phyloP scores from a whole-genome alignment of 2,888 invertebrate species.

The Euzophera pinguis region DNA sequence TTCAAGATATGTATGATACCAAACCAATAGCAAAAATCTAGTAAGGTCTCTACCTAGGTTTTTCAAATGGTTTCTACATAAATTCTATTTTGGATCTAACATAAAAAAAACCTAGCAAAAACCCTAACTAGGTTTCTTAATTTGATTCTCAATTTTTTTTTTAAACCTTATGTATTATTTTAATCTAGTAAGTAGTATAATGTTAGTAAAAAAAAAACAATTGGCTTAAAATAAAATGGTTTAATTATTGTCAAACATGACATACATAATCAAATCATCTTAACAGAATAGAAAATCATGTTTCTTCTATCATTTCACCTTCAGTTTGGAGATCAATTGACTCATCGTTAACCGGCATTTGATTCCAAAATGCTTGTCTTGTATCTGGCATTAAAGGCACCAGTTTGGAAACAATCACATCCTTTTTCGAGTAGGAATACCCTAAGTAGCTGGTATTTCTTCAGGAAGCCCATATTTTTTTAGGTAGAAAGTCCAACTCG shows the following conservation, averaged over 20 bases:
- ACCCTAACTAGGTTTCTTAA: too few species aligned
- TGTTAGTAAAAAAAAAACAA: background rate
- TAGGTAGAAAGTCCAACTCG: conserved; percentile 16
- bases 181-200: background rate
- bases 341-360: conserved; percentile 14
- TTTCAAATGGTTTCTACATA: too few species aligned
- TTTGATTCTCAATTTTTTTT: too few species aligned
- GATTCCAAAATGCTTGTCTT: conserved; percentile 13
- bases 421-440: conserved; percentile 11
- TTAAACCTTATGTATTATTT: background rate
- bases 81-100: too few species aligned
- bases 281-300: conserved; percentile 11
- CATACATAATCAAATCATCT: background rate
- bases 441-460: conserved; percentile 13
- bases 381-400: conserved; percentile 16
- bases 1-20: background rate
- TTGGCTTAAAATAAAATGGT: background rate
- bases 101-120: too few species aligned
- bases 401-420: conserved; percentile 14
- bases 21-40: background rate
- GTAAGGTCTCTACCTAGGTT: too few species aligned
- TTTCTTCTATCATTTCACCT: conserved; percentile 15
- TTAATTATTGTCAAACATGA: background rate
- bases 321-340: conserved; percentile 15
- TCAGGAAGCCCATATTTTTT: conserved; percentile 14